These are phyloP conservation scores for Eubasilissa regina DNA, from an alignment of 1,140 invertebrate genomes.

Conservation along the genomic window DNA sequence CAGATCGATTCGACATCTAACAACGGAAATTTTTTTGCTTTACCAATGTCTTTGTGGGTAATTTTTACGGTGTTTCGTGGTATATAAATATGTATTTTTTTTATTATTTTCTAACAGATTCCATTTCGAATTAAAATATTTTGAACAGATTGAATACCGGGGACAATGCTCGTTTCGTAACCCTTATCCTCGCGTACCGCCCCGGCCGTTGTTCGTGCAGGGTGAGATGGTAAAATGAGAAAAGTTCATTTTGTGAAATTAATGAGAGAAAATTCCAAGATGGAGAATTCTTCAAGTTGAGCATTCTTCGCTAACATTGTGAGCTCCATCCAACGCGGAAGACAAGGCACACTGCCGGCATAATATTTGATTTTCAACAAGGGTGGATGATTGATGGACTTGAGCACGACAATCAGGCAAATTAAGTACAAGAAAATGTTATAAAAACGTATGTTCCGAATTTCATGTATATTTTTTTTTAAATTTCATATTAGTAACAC, in stretches of 20 bases:
- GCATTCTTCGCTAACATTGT: conserved; percentile 28
- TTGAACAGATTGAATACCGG: not conserved
- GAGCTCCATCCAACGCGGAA: not conserved
- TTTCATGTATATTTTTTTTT: no score
- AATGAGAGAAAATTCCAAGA: conserved; percentile 41
- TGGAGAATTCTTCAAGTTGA: conserved; percentile 30
- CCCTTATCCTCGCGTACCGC: not conserved
- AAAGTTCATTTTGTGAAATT: conserved; percentile 43
- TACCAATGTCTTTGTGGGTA: no score
- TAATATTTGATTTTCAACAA: conserved; percentile 29
- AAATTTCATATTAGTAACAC: no score
- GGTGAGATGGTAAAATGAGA: conserved; percentile 27
- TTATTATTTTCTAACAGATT: no score
- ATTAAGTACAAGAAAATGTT: no score
- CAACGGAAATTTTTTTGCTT: no score
- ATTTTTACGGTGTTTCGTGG: no score
- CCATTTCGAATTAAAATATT: no score
- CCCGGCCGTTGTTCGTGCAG: conserved; percentile 8
- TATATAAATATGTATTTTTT: no score
- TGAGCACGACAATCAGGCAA: not conserved
- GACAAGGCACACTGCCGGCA: not conserved
- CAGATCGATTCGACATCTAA: no score
- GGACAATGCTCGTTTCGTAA: conserved; percentile 2
- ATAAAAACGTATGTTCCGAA: no score
- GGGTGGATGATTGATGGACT: conserved; percentile 15